Percentiles rank a stretch among this genome's conserved stretches.
Conservation (phyloP, 2,888 invertebrate species). For the Chesias legatella region DNA sequence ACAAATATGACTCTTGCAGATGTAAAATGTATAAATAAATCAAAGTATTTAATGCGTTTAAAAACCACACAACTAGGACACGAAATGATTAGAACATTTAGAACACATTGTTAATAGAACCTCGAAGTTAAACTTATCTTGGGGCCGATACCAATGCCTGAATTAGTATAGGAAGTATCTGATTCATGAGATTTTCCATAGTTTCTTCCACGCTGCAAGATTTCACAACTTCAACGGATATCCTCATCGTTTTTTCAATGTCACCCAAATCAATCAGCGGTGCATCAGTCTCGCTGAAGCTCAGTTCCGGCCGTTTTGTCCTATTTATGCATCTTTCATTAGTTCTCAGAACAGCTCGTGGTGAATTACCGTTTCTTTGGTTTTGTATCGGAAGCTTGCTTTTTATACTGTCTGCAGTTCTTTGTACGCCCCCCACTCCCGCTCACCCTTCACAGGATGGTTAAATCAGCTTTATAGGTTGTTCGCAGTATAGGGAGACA, state of each 20-base stretch:
- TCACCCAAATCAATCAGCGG: constrained; percentile 64
- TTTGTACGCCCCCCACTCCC: constrained; percentile 26
- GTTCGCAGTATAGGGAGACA: no score
- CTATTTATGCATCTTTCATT: constrained; percentile 77
- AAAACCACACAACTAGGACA: no score
- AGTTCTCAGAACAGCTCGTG: constrained; percentile 68
- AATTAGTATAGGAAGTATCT: no score
- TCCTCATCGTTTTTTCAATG: constrained; percentile 52
- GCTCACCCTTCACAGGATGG: constrained; percentile 5
- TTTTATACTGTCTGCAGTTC: constrained; percentile 47
- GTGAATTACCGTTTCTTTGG: constrained; percentile 55
- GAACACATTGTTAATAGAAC: no score
- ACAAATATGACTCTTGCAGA: no score
- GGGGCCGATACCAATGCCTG: no score
- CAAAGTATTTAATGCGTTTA: no score
- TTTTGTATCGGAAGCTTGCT: constrained; percentile 74
- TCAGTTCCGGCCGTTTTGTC: constrained; percentile 53
- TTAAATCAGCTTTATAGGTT: constrained; percentile 6
- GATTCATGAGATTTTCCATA: no score
- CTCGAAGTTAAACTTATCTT: no score
- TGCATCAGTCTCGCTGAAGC: constrained; percentile 56
- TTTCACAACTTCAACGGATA: constrained; percentile 31
- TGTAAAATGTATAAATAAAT: no score
- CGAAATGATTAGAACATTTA: no score
- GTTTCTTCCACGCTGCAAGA: neutral